Conservation (phyloP, 2,888 invertebrate species). For the Papilio demoleus region DNA sequence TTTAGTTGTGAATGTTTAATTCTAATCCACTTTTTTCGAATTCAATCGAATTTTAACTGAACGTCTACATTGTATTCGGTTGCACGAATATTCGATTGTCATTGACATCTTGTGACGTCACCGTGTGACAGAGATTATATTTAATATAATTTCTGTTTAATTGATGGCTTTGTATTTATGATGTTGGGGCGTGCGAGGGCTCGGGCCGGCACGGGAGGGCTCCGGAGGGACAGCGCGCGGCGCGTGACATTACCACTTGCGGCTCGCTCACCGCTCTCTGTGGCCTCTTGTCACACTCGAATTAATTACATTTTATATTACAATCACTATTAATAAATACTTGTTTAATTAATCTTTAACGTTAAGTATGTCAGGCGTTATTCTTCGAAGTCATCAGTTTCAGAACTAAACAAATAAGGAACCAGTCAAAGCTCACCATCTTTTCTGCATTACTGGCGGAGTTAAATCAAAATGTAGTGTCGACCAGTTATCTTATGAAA, state of each 20-base stretch:
- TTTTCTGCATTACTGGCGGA: too few species aligned
- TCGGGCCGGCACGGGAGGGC: neutral
- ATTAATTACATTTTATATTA: slow-evolving; percentile 15
- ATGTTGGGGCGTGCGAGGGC: slow-evolving; percentile 4
- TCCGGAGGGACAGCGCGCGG: neutral
- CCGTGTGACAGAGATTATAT: neutral
- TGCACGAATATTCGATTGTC: too few species aligned
- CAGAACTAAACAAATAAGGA: too few species aligned
- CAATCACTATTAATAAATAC: neutral
- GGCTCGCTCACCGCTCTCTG: neutral
- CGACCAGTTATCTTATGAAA: too few species aligned
- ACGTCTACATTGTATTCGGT: too few species aligned
- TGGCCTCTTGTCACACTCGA: neutral
- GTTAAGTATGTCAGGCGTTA: too few species aligned
- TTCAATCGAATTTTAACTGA: too few species aligned
- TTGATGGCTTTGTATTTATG: slow-evolving; percentile 17
- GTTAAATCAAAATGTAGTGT: too few species aligned
- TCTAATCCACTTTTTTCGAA: too few species aligned
- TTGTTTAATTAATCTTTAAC: neutral
- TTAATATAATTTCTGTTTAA: slow-evolving; percentile 17
- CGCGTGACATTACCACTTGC: neutral
- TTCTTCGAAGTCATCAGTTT: too few species aligned
- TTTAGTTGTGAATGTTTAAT: neutral
- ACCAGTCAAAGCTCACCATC: too few species aligned
- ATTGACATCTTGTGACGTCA: too few species aligned